A percentile compares a stretch with the other conserved stretches of the same genome.
These are phyloP conservation scores for Scaptomyza flava DNA, from an alignment of 2,888 invertebrate genomes.

Conservation along the genomic window DNA sequence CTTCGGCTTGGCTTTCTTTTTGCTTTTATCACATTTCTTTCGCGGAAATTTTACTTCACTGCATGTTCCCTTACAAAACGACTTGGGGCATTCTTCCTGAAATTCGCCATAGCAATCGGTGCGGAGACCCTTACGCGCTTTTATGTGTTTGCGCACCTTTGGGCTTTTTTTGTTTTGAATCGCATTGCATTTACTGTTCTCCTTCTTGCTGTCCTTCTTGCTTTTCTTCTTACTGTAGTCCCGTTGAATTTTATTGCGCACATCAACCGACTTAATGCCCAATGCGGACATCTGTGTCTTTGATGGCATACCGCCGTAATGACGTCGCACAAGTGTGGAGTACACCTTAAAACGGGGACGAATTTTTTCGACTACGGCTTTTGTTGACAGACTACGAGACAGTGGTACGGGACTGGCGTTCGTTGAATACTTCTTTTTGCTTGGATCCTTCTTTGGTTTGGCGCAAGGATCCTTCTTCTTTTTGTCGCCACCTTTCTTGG, in stretches of 20 bases:
- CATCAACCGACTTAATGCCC: conserved; percentile 14
- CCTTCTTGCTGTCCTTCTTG: too few species aligned
- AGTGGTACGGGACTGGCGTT: conserved; percentile 12
- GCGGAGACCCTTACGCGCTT: conserved; percentile 34
- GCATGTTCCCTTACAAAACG: conserved; percentile 17
- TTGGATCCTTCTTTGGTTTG: conserved; percentile 28
- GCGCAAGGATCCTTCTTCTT: conserved; percentile 40
- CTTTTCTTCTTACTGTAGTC: conserved; percentile 21
- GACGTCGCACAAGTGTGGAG: conserved; percentile 45
- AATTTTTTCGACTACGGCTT: neutral
- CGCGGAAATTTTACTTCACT: conserved; percentile 28
- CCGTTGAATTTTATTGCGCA: conserved; percentile 4
- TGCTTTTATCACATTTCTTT: conserved; percentile 55
- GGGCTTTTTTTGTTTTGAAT: neutral
- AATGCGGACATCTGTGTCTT: conserved; percentile 17
- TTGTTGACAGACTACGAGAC: neutral
- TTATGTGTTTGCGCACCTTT: conserved; percentile 35
- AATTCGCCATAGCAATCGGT: conserved; percentile 38
- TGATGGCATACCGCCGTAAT: conserved; percentile 34
- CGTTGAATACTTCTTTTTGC: conserved; percentile 53
- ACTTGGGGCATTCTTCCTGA: conserved; percentile 9
- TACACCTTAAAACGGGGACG: conserved; percentile 29
- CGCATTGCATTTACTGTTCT: conserved; percentile 30
- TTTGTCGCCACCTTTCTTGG: conserved; percentile 8
- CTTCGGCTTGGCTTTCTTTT: neutral